Base-by-base conservation (phyloP, 2,797 vertebrate genomes). In the Neosilurus hyrtlii region DNA sequence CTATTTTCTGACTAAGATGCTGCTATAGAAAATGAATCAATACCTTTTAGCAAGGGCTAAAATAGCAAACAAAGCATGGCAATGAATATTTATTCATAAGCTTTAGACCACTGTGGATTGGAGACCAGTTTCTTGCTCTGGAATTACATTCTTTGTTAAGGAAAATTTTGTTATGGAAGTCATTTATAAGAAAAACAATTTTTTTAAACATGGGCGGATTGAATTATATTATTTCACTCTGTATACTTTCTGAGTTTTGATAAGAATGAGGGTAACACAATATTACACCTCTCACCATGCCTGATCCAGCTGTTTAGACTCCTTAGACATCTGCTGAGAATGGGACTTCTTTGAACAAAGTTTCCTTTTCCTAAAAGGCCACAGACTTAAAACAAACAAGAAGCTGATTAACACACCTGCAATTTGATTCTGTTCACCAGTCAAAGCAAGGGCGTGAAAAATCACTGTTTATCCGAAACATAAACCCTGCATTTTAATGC, bases 141-240 rank as follows among this genome's bases (percentile, higher is more conserved):
- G 78, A 79, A 78, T 83, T 71, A 54, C 37, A 62, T 15, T 59
- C n/a, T 43, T 18, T 68, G 62, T 51, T 73, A 76, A 66, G 67
- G 73, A 90, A 80, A 77, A 77, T 72, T 87, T 88, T 92, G 89
- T 89, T 90, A 85, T 89, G 84, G 90, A 91, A 89, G 87, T 90
- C 92, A 93, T 92, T 90, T 90, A 87, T 90, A 91, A 93, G 90
- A 92, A 92, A 93, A 89, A 87, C 79, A 78, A 81, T 88, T 92
- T 84, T 92, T 92, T 93, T 92, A 94, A 93, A 91, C 88, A 93
- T 92, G 30, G 85, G 83, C 81, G 78, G 88, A 92, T 92, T 80
- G 88, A 92, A 92, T 89, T 91, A 91, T 93, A 94, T 90, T 72
- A 82, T 88, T 82, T 90, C 91, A 89, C 89, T 80, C 84, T 91